Evolutionary conservation across 1,140 invertebrate species (phyloP), one percentile per base, ranked within the genome.

Genomic region (Pemphigus obesinymphae): DNA sequence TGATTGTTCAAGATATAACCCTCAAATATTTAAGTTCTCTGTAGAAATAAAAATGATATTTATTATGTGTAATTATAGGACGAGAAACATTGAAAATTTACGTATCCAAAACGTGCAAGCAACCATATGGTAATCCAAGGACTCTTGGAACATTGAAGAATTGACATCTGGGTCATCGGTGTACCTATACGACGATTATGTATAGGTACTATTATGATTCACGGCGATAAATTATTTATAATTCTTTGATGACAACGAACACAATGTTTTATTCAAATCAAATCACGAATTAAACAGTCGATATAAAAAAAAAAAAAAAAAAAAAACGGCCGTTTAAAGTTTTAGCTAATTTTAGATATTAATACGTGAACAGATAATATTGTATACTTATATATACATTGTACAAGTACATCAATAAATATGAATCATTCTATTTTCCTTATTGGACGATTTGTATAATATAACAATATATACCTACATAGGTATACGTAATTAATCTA

Each of bases 91-190:
- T 29, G 23, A 61, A 72, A 80, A 80, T 80, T 80, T 80, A 61
- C 76, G 76, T 80, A 43, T 61, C 76, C 76, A 80, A 80, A 80
- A 80, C 76, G 76, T 80, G 76, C 55, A 45, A 61, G 37, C 53
- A 40, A 80, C 76, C 76, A 80, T 80, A 80, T 80, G 76, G 76
- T 80, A 43, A 58, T 80, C 26, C 76, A 80, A 80, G 76, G 76
- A 80, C 76, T 80, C 23, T 11, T n/a, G 23, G 4, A 80, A 80
- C 76, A 63, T 80, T 61, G 76, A 80, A 63, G 76, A 80, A 63
- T 80, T 40, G 37, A 55, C 76, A 80, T 80, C 76, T 80, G 76
- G 76, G 76, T 80, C 76, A 80, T 63, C 76, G 40, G 76, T 61
- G 23, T 72, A 26, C 37, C n/a, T n/a, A n/a, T n/a, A n/a, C n/a